Percentiles rank a stretch among this genome's conserved stretches.
These are phyloP conservation scores for human DNA, from an alignment of 2,113 vertebrate species.

Conservation along the genomic window GRCh38 chr14:82952501-82953000, in stretches of 20 bases:
- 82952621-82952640: neutral
- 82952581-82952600: neutral
- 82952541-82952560: neutral
- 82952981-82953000: neutral
- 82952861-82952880: slow-evolving; percentile 41
- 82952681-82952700: slow-evolving; percentile 17
- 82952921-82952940: slow-evolving; percentile 23
- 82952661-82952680: neutral
- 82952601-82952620: neutral
- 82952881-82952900: slow-evolving; percentile 57
- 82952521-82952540: neutral
- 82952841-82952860: slow-evolving; percentile 52
- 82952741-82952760: neutral
- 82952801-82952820: slow-evolving; percentile 37
- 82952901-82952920: slow-evolving; percentile 29
- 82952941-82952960: neutral
- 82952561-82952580: neutral
- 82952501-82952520: neutral
- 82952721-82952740: neutral
- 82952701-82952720: neutral
- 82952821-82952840: slow-evolving; percentile 56
- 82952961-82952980: neutral
- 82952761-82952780: slow-evolving; percentile 52
- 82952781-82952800: neutral
- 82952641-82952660: neutral